A percentile compares a stretch with the other conserved stretches of the same genome.
Conservation (phyloP, 2,797 vertebrate genomes). For the Myotis planiceps region DNA sequence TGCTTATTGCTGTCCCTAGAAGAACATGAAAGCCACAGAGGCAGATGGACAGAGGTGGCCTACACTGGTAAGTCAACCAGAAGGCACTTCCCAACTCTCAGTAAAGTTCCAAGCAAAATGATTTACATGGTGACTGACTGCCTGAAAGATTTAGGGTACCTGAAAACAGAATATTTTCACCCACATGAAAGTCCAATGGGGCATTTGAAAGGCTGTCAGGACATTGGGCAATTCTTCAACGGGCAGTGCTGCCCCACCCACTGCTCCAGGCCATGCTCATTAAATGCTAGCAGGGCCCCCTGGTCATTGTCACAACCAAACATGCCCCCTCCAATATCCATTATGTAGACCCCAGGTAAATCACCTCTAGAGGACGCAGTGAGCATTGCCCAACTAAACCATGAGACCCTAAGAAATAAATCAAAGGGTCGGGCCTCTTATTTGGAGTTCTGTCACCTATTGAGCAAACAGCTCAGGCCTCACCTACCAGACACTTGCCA, state of each 20-base stretch:
- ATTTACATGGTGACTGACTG: background rate
- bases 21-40: background rate
- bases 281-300: background rate
- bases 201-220: background rate
- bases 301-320: background rate
- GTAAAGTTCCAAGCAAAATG: background rate
- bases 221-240: background rate
- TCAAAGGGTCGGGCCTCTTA: background rate
- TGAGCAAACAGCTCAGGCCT: background rate
- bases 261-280: background rate
- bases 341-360: background rate
- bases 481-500: background rate
- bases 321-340: background rate
- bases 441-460: background rate
- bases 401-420: background rate
- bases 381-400: background rate
- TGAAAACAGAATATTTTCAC: background rate
- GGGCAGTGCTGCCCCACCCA: rapidly evolving
- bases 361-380: background rate
- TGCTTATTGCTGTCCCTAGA: background rate
- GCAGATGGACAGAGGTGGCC: background rate
- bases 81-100: background rate
- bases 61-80: background rate
- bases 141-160: background rate
- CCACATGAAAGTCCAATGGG: too few species aligned